A percentile compares a stretch with the other conserved stretches of the same genome.
phyloP scores from a whole-genome alignment of 2,888 invertebrate species.

The Polymixis lichenea region DNA sequence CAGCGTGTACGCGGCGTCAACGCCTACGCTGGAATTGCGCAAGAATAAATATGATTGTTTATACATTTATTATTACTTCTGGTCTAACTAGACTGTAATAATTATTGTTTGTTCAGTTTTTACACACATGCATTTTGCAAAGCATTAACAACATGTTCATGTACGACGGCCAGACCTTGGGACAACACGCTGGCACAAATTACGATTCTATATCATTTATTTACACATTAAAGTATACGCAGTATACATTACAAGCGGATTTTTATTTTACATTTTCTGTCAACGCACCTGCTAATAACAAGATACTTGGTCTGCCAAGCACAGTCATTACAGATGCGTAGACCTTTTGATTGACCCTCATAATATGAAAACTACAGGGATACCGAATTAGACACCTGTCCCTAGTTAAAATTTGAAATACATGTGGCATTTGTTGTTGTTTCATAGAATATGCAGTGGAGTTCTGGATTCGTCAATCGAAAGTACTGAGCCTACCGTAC shows the following conservation, averaged over 20 bases:
- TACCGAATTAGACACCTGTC: background rate
- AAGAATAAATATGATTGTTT: background rate
- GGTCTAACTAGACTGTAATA: background rate
- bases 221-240: background rate
- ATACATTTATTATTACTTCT: background rate
- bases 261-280: background rate
- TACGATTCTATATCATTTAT: background rate
- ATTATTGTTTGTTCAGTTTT: background rate
- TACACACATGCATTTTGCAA: background rate
- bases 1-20: background rate
- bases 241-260: background rate
- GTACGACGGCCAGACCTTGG: background rate
- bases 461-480: conserved; percentile 93
- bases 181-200: background rate
- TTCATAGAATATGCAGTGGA: conserved; percentile 89
- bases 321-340: background rate
- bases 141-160: background rate
- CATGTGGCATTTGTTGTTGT: background rate
- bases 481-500: conserved; percentile 92
- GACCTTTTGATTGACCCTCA: background rate
- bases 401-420: background rate
- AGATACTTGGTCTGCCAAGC: background rate
- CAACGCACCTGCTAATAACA: background rate
- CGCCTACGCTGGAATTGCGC: background rate
- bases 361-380: background rate